Percentiles rank a stretch among this genome's conserved stretches.
These are phyloP conservation scores for Aphelenchoides bicaudatus DNA, from an alignment of 2,888 invertebrate genomes.

Conservation along the genomic window DNA sequence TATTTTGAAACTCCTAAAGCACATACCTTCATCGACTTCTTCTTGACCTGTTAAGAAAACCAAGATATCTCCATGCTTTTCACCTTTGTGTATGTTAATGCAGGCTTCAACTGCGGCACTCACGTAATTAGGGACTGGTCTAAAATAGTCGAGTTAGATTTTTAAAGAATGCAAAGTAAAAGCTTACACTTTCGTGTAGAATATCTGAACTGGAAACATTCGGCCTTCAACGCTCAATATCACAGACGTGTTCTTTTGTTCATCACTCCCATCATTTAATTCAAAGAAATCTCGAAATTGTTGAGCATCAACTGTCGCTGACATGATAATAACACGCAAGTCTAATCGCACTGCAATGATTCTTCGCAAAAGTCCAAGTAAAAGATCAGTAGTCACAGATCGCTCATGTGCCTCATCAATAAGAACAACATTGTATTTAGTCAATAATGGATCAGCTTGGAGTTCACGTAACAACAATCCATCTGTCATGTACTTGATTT, in stretches of 20 bases:
- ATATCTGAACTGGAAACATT: conserved; percentile 79
- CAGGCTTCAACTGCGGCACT: conserved; percentile 74
- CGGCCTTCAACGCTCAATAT: conserved; percentile 84
- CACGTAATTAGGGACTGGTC: conserved; percentile 53
- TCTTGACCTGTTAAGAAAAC: conserved; percentile 70
- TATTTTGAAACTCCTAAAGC: no score
- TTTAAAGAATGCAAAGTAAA: not conserved
- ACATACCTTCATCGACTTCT: conserved; percentile 58
- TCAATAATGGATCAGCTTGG: conserved; percentile 85
- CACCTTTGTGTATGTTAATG: conserved; percentile 75
- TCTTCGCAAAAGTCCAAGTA: conserved; percentile 88
- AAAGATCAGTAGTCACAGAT: conserved; percentile 83
- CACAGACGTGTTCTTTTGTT: conserved; percentile 70
- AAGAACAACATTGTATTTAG: conserved; percentile 75
- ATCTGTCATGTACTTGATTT: conserved; percentile 80
- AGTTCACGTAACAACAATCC: conserved; percentile 89
- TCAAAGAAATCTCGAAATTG: conserved; percentile 63
- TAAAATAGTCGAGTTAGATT: conserved; percentile 30
- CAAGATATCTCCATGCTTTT: conserved; percentile 74
- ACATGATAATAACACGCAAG: conserved; percentile 72
- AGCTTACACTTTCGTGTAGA: conserved; percentile 69
- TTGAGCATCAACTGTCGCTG: conserved; percentile 91
- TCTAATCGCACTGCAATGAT: conserved; percentile 51
- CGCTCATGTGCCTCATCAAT: conserved; percentile 77
- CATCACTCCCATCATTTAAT: conserved; percentile 51